Evolutionary conservation across 2,113 vertebrate species (phyloP).

Genomic region (Ibidorhyncha struthersii): DNA sequence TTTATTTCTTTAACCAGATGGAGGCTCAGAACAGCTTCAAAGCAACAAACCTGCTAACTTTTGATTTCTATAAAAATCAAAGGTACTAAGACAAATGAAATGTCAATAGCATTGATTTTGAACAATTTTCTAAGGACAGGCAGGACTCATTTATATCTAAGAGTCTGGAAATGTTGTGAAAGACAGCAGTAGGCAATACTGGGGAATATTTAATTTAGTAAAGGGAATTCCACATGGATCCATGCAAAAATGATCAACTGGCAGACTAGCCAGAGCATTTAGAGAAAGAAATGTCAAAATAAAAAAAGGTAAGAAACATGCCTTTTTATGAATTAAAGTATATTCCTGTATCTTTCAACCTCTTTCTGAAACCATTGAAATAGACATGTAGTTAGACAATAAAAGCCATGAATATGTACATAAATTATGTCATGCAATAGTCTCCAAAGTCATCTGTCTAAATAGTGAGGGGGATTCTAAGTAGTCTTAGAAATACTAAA

Average conservation of each 20-base stretch:
- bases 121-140: background rate
- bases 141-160: background rate
- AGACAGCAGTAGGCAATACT: background rate
- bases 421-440: background rate
- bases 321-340: background rate
- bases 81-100: background rate
- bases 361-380: background rate
- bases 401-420: background rate
- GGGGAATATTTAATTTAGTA: conserved; percentile 20
- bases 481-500: background rate
- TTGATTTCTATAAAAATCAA: background rate
- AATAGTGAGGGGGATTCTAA: background rate
- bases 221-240: background rate
- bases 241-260: background rate
- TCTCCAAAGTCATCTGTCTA: background rate
- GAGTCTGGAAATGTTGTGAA: background rate
- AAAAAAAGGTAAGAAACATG: background rate
- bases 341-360: background rate
- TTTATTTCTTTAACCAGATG: background rate
- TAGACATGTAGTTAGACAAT: background rate
- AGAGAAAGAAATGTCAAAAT: background rate
- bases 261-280: background rate
- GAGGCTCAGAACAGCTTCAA: background rate
- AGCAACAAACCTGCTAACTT: background rate
- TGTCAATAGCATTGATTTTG: background rate